Conservation (phyloP, 2,113 vertebrate species). For the Zosterops pallidus region DNA sequence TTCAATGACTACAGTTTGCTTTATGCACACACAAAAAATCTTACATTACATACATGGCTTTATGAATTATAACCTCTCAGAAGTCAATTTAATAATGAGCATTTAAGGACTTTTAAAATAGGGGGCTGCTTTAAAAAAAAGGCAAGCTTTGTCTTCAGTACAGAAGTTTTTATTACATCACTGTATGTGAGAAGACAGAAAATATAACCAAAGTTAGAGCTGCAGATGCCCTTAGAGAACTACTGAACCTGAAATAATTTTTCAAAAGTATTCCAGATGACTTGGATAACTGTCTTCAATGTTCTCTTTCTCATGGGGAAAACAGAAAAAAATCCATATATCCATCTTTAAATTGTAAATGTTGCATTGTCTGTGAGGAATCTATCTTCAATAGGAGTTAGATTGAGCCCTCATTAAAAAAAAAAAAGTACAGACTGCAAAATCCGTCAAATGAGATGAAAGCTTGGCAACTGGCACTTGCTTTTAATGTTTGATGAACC, state of each 20-base stretch:
- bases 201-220: not conserved
- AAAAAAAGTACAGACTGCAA: not conserved
- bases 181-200: not conserved
- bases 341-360: constrained; percentile 13
- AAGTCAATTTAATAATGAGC: not conserved
- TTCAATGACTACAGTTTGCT: not conserved
- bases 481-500: not conserved
- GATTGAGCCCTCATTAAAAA: not conserved
- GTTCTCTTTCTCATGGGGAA: not conserved
- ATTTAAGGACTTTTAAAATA: not conserved
- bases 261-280: constrained; percentile 31
- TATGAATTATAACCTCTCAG: not conserved
- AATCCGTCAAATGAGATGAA: not conserved
- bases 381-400: not conserved
- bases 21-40: not conserved
- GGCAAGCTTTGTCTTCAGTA: not conserved
- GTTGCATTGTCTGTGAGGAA: not conserved
- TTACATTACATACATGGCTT: not conserved
- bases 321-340: not conserved
- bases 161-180: not conserved
- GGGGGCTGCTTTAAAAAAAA: not conserved
- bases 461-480: constrained; percentile 14
- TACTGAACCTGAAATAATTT: constrained; percentile 8
- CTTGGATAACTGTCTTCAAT: not conserved
- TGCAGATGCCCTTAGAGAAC: not conserved